Percentiles rank a stretch among this genome's conserved stretches.
Conservation (phyloP, 2,113 vertebrate genomes). For the Amazona vittata region DNA sequence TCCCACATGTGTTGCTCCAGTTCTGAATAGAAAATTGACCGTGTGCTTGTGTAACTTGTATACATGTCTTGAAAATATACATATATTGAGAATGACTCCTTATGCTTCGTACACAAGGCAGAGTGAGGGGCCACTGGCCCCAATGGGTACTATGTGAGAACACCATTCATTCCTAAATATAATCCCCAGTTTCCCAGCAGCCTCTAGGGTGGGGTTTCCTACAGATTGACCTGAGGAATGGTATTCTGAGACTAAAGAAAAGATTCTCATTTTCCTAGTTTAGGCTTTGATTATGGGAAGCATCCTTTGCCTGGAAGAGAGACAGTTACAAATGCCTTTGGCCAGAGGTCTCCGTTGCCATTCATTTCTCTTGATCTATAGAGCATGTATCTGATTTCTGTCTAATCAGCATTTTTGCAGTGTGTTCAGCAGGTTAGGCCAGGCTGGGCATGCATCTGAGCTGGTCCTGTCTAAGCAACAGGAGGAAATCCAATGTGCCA, state of each 20-base stretch:
- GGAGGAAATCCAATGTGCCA: neutral
- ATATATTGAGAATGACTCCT: neutral
- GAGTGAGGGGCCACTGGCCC: rapidly evolving
- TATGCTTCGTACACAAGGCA: neutral
- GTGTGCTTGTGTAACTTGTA: neutral
- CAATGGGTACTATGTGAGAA: neutral
- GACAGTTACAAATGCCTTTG: neutral
- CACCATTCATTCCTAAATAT: neutral
- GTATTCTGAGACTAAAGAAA: neutral
- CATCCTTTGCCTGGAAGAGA: neutral
- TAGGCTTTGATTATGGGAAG: neutral
- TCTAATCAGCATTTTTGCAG: neutral
- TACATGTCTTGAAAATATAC: neutral
- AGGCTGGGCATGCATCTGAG: neutral
- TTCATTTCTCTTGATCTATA: neutral
- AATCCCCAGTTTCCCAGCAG: neutral
- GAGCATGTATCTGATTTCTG: neutral
- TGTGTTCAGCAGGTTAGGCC: neutral
- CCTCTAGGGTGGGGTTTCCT: neutral
- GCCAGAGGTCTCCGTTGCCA: neutral
- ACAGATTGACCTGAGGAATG: neutral
- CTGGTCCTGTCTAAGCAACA: neutral
- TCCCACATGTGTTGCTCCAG: neutral
- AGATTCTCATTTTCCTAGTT: neutral
- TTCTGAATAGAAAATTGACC: neutral